A percentile compares a stretch with the other conserved stretches of the same genome.
phyloP scores from a whole-genome alignment of 2,797 vertebrate species.

The Platyrinchus mystaceus region DNA sequence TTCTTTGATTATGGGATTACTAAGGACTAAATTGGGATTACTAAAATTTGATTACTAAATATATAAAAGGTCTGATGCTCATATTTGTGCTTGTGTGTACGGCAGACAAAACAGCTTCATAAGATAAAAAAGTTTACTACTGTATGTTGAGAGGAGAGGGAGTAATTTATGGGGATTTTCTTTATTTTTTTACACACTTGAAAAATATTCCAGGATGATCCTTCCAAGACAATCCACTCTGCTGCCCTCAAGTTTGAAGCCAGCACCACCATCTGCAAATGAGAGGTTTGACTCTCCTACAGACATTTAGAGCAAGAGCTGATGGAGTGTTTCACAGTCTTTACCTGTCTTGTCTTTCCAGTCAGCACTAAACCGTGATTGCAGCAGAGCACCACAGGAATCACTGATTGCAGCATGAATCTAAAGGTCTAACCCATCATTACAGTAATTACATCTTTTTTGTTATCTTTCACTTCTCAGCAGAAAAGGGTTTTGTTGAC shows the following conservation, averaged over 20 bases:
- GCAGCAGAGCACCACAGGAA: constrained; percentile 40
- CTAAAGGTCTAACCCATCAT: constrained; percentile 49
- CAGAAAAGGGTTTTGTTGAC: constrained; percentile 36
- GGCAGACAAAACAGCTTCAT: not conserved
- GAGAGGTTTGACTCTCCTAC: not conserved
- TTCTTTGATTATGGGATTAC: not conserved
- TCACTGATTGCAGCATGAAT: constrained; percentile 60
- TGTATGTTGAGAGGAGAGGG: not conserved
- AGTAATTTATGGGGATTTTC: not conserved
- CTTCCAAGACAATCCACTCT: not conserved
- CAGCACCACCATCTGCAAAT: not conserved
- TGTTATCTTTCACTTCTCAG: constrained; percentile 40
- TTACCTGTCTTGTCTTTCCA: constrained; percentile 34
- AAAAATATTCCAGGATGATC: not conserved
- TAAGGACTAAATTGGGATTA: not conserved
- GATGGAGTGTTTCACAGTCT: constrained; percentile 26
- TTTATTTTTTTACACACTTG: not conserved
- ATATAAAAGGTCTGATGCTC: not conserved
- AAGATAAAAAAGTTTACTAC: not conserved
- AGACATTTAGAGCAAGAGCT: not conserved
- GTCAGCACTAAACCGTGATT: constrained; percentile 51
- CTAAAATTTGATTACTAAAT: not conserved
- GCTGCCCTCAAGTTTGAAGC: not conserved
- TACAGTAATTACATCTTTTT: constrained; percentile 59
- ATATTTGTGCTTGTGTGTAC: not conserved